phyloP scores from a whole-genome alignment of 2,888 invertebrate genomes.

The Eupithecia exiguata region DNA sequence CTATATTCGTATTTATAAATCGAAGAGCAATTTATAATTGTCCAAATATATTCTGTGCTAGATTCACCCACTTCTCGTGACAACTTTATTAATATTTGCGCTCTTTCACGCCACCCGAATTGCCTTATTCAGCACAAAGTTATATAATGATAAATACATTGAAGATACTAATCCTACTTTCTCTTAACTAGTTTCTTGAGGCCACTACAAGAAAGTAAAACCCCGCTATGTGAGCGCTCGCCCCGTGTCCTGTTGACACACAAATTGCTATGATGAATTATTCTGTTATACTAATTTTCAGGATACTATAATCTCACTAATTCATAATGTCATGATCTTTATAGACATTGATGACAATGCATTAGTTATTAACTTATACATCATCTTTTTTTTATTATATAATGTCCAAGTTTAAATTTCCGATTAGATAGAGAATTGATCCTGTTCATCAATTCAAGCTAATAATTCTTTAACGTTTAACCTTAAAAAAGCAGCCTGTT shows the following conservation, averaged over 20 bases:
- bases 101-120: conserved; percentile 43
- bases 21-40: conserved; percentile 52
- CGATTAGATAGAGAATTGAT: conserved; percentile 8
- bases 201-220: conserved; percentile 83
- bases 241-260: conserved; percentile 82
- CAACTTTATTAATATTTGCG: conserved; percentile 40
- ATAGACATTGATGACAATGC: conserved; percentile 8
- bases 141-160: conserved; percentile 74
- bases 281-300: conserved; percentile 65
- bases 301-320: conserved; percentile 36
- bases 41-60: conserved; percentile 41
- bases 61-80: conserved; percentile 40
- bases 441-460: conserved; percentile 30
- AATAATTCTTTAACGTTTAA: conserved; percentile 38
- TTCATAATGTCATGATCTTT: conserved; percentile 20
- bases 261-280: conserved; percentile 73
- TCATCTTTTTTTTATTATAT: not conserved
- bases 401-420: not conserved
- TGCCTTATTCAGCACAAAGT: conserved; percentile 51
- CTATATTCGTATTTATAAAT: conserved; percentile 55
- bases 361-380: not conserved
- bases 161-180: conserved; percentile 81
- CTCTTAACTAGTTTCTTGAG: conserved; percentile 82
- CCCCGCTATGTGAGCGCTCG: conserved; percentile 79
- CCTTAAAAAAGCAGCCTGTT: conserved; percentile 47